Evolutionary conservation across 2,797 vertebrate species (phyloP), one percentile per base, ranked within the genome.

Genomic region (Neostethus bicornis): DNA sequence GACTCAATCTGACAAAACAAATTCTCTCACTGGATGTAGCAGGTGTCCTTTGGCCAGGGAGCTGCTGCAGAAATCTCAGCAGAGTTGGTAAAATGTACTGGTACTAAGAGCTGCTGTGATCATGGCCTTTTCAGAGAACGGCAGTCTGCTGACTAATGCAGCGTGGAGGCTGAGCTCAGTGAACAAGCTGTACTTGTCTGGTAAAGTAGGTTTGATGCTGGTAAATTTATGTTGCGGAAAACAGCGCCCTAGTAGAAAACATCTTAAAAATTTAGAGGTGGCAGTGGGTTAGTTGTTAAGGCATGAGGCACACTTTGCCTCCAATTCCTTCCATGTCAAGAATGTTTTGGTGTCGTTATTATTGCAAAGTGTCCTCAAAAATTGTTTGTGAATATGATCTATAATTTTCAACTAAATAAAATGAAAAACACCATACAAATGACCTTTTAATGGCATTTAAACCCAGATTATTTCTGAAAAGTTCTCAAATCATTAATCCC

Each of bases 141-240:
- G 52, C 52, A 24, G 54, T 66, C 48, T 62, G 70, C 67, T 73
- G 67, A 83, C 48, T 76, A 78, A 78, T 69, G 64, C 35, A 13
- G 62, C 14, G 29, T 39, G 58, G 60, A 61, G 52, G 64, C 17
- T 66, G 38, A 58, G 53, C 59, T 72, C 20, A 50, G 56, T 2
- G 50, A 72, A 34, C 1, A 16, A 37, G 12, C 50, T 38, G 63
- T 38, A 48, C 45, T 46, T 14, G 16, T 16, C n/a, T 44, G 48
- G 41, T 42, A n/a, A 45, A 59, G 21, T 46, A 52, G 32, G 8
- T 16, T 17, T 34, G 37, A 49, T 39, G 25, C 31, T 31, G 34
- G 25, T 13, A 1, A n/a, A 23, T 42, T 43, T 52, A 26, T 3
- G 0, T 13, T 14, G 19, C 35, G 39, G 13, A 41, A 5, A 14